Evolutionary conservation across 2,113 vertebrate species (phyloP).

Genomic region (Perca schrenkii): DNA sequence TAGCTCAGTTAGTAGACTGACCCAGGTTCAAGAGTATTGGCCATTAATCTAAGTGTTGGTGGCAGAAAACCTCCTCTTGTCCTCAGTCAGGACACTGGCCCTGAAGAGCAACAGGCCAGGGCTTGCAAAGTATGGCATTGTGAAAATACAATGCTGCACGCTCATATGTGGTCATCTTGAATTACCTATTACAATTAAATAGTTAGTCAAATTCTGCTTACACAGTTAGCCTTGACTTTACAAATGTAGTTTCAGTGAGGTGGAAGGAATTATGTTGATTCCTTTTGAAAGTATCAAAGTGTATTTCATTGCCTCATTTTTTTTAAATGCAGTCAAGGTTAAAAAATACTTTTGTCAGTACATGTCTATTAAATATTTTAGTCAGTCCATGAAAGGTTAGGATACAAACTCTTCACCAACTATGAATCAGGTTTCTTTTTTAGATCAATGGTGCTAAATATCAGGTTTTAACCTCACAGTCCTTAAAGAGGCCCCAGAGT

Average conservation of each 20-base stretch:
- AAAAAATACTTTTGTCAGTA: neutral
- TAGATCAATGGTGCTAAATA: neutral
- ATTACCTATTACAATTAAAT: neutral
- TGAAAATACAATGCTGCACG: neutral
- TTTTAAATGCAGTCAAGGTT: neutral
- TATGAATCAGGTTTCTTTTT: conserved; percentile 14
- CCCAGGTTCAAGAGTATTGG: neutral
- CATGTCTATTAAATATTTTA: conserved; percentile 6
- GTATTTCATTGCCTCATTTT: neutral
- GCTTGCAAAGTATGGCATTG: neutral
- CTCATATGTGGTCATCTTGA: neutral
- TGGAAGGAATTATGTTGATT: neutral
- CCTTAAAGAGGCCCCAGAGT: conserved; percentile 23
- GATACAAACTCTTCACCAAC: conserved; percentile 15
- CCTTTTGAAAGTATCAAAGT: neutral
- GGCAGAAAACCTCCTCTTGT: neutral
- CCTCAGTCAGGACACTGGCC: conserved; percentile 12
- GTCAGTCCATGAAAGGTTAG: neutral
- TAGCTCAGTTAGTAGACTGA: neutral
- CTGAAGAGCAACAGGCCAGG: neutral
- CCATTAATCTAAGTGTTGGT: neutral
- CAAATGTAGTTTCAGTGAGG: neutral
- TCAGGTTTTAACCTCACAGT: conserved; percentile 27
- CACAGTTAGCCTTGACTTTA: neutral
- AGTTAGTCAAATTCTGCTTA: neutral